A percentile compares a stretch with the other conserved stretches of the same genome.
Conservation (phyloP, 2,888 invertebrate species). For the Arge pagana region DNA sequence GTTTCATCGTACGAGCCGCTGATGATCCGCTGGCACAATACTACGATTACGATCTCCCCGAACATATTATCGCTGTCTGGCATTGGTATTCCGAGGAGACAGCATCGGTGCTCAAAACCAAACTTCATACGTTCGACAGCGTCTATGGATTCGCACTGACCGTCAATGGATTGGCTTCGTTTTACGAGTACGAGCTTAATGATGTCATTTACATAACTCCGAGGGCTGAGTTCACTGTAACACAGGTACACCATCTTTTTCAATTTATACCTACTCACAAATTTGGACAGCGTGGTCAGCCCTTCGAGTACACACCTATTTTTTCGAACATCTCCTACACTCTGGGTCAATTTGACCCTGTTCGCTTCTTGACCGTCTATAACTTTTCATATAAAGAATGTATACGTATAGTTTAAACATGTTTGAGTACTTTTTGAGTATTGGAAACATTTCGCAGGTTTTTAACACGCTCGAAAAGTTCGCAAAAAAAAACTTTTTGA, state of each 20-base stretch:
- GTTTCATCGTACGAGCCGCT: constrained; percentile 53
- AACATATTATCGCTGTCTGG: constrained; percentile 59
- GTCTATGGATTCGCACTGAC: constrained; percentile 41
- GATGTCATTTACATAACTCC: constrained; percentile 35
- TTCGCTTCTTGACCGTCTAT: not conserved
- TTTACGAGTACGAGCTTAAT: constrained; percentile 31
- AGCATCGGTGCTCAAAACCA: constrained; percentile 35
- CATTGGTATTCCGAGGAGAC: constrained; percentile 57
- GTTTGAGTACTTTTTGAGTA: too few relatives aligned
- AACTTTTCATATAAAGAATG: too few relatives aligned
- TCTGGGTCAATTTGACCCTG: not conserved
- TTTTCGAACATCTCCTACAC: not conserved
- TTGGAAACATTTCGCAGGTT: too few relatives aligned
- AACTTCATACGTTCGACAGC: constrained; percentile 32
- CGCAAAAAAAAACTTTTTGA: too few relatives aligned
- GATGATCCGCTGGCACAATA: constrained; percentile 42
- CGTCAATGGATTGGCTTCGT: constrained; percentile 44
- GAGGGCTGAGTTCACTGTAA: constrained; percentile 40
- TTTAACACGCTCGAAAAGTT: too few relatives aligned
- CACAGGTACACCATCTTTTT: constrained; percentile 33
- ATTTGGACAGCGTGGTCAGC: not conserved
- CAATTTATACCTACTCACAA: not conserved
- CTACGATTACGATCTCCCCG: constrained; percentile 60
- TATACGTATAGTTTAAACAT: too few relatives aligned
- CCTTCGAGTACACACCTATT: not conserved